A percentile compares a stretch with the other conserved stretches of the same genome.
These are phyloP conservation scores for Thyatira batis DNA, from an alignment of 2,888 invertebrate species.

Conservation along the genomic window DNA sequence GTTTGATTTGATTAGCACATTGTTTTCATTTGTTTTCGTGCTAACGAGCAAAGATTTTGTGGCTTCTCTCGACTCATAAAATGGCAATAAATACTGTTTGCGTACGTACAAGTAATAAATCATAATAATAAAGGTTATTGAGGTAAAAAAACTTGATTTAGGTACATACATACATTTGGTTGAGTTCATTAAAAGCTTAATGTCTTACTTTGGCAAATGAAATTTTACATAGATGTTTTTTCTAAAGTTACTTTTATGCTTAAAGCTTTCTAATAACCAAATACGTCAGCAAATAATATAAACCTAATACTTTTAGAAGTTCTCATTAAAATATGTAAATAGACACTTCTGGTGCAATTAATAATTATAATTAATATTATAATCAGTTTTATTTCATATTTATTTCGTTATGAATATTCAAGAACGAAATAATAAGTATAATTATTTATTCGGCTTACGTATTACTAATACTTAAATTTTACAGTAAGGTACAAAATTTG, in stretches of 20 bases:
- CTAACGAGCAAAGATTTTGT: background rate
- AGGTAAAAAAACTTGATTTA: too few relatives aligned
- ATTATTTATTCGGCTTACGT: background rate
- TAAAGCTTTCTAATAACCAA: too few relatives aligned
- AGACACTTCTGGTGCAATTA: conserved; percentile 31
- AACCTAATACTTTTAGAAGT: conserved; percentile 10
- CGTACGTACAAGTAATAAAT: too few relatives aligned
- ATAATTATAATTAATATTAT: conserved; percentile 12
- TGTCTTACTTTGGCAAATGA: too few relatives aligned
- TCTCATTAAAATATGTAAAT: conserved; percentile 31
- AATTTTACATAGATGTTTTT: too few relatives aligned
- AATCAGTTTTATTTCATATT: background rate
- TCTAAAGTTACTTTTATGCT: too few relatives aligned
- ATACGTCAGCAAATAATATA: background rate
- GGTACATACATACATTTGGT: too few relatives aligned
- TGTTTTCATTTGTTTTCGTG: conserved; percentile 15
- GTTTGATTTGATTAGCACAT: conserved; percentile 34
- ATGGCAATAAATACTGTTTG: background rate
- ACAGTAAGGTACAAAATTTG: too few relatives aligned
- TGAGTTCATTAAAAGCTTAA: background rate
- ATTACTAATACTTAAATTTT: conserved; percentile 4
- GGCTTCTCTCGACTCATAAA: background rate
- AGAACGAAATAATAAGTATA: background rate
- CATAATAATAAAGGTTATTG: too few relatives aligned
- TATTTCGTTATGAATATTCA: background rate